Evolutionary conservation across 2,888 invertebrate species (phyloP).

Genomic region (Polyploca ridens): DNA sequence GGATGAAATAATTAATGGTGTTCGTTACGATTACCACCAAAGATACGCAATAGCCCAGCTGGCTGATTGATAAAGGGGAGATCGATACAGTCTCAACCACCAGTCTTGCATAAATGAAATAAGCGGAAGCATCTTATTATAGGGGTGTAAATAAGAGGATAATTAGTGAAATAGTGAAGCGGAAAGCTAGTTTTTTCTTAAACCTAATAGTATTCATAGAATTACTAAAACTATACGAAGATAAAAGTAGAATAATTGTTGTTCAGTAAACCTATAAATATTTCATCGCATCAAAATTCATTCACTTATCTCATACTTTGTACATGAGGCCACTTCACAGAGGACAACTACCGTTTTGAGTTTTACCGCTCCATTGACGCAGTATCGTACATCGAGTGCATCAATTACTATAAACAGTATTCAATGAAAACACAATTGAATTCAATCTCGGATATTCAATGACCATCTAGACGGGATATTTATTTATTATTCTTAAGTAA

Average conservation of each 20-base stretch:
- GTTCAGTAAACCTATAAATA: constrained; percentile 33
- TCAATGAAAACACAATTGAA: constrained; percentile 6
- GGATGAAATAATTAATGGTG: too few relatives aligned
- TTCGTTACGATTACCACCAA: too few relatives aligned
- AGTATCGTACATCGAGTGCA: not conserved
- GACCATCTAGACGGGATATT: constrained; percentile 12
- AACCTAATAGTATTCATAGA: not conserved
- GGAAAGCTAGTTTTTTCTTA: not conserved
- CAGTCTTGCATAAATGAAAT: too few relatives aligned
- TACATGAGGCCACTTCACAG: constrained; percentile 16
- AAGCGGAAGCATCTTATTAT: too few relatives aligned
- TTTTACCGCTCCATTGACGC: constrained; percentile 16
- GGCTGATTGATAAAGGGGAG: too few relatives aligned
- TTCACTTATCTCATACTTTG: constrained; percentile 22
- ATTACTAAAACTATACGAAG: constrained; percentile 18
- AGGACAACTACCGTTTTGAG: constrained; percentile 12
- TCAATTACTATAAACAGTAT: not conserved
- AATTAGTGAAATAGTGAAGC: too few relatives aligned
- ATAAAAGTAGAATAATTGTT: constrained; percentile 10
- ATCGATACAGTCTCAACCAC: too few relatives aligned
- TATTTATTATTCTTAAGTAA: constrained; percentile 31
- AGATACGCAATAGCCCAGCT: too few relatives aligned
- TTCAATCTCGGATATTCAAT: constrained; percentile 2
- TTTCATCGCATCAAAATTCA: constrained; percentile 39
- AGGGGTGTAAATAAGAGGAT: too few relatives aligned